Conservation (phyloP, 1,140 invertebrate species). For the Zeugodacus cucurbitae region DNA sequence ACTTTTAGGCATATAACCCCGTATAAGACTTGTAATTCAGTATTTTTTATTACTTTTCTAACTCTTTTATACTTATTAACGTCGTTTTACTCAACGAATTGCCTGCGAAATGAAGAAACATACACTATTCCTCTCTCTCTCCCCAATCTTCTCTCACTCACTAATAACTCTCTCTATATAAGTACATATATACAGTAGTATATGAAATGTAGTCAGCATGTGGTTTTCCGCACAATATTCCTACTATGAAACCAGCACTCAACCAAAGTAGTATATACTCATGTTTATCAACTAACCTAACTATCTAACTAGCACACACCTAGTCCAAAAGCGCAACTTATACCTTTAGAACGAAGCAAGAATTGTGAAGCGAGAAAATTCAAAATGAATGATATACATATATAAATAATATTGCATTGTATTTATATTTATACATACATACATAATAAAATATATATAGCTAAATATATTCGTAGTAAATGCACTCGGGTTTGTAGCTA, state of each 20-base stretch:
- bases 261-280: neutral
- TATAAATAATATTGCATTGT: neutral
- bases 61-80: neutral
- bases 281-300: neutral
- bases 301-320: neutral
- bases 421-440: conserved; percentile 27
- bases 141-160: neutral
- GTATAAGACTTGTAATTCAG: conserved; percentile 14
- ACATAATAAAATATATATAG: neutral
- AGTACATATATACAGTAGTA: neutral
- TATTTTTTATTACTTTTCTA: neutral
- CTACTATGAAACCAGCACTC: neutral
- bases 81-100: neutral
- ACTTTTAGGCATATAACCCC: conserved; percentile 1
- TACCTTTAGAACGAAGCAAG: neutral
- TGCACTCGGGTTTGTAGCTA: conserved; percentile 33
- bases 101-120: neutral
- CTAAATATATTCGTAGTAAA: neutral
- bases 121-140: neutral
- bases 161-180: neutral
- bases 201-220: neutral
- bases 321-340: conserved; percentile 24
- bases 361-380: neutral
- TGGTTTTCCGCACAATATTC: conserved; percentile 17
- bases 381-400: neutral